A percentile compares a stretch with the other conserved stretches of the same genome.
Evolutionary conservation across 2,888 invertebrate species (phyloP).

Genomic region (Lordiphosa andalusiaca): DNA sequence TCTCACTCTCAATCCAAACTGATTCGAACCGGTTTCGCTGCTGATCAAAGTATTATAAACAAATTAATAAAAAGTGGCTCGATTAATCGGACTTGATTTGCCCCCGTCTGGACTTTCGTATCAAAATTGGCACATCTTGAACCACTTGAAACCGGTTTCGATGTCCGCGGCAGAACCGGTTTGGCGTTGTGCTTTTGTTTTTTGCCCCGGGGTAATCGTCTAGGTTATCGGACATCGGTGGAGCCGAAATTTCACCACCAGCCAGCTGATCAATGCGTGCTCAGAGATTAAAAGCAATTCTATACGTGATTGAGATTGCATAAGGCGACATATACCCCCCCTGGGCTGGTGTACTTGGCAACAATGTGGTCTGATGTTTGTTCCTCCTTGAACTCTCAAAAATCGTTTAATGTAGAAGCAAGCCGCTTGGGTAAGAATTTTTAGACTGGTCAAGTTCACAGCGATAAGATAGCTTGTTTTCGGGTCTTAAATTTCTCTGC

Average conservation of each 20-base stretch:
- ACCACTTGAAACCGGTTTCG: slow-evolving; percentile 53
- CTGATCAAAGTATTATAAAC: slow-evolving; percentile 14
- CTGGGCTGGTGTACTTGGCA: slow-evolving; percentile 1
- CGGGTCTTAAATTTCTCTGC: too few relatives aligned
- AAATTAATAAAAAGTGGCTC: slow-evolving; percentile 36
- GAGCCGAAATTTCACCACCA: slow-evolving; percentile 26
- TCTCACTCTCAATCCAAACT: slow-evolving; percentile 24
- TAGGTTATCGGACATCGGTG: slow-evolving; percentile 53
- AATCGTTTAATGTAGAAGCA: slow-evolving; percentile 3
- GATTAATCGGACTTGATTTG: slow-evolving; percentile 46
- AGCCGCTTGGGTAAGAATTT: not conserved
- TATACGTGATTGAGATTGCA: not conserved
- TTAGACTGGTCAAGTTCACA: too few relatives aligned
- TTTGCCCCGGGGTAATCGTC: slow-evolving; percentile 38
- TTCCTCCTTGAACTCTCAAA: slow-evolving; percentile 1
- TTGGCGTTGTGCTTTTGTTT: slow-evolving; percentile 32
- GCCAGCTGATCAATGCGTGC: slow-evolving; percentile 44
- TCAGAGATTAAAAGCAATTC: slow-evolving; percentile 16
- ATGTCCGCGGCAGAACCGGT: slow-evolving; percentile 47
- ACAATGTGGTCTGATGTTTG: slow-evolving; percentile 21
- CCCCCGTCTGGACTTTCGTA: slow-evolving; percentile 30
- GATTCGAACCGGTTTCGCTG: slow-evolving; percentile 18
- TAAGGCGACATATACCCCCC: slow-evolving; percentile 4
- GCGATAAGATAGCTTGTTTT: too few relatives aligned
- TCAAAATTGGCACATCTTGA: slow-evolving; percentile 61